Evolutionary conservation across 2,888 invertebrate species (phyloP), one percentile per base, ranked within the genome.

Genomic region (Muschampia plurimacula): DNA sequence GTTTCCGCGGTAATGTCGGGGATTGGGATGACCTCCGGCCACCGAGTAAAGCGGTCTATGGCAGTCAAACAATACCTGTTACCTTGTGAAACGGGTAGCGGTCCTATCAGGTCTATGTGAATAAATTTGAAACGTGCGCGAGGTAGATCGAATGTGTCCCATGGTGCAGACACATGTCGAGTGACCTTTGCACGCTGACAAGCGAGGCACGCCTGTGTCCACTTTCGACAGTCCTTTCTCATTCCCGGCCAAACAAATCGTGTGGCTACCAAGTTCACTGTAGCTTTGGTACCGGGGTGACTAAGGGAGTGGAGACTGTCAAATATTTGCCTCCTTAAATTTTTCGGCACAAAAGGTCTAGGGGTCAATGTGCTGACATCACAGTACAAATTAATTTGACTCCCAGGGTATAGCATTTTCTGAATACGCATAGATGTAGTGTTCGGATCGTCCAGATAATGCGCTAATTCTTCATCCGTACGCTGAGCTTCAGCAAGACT

Each of bases 201-300:
- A 6, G n/a, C 2, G 4, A 59, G 13, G 13, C 59, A 59, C 7
- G 59, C 32, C 5, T 13, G 59, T 13, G 59, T 7, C 59, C 59
- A 59, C 13, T 59, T 13, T 10, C 32, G 10, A 32, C 28, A 32
- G 32, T 59, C 59, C 9, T 32, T 59, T 32, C 59, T 59, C 32
- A 59, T 59, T 10, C 59, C 59, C 2, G 59, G 59, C 59, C 59
- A 59, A n/a, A 59, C 59, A 32, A 59, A 59, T 13, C 59, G 10
- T 9, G 4, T 13, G 4, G 59, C 32, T 59, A 59, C 13, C 32
- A 59, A 13, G 5, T 59, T n/a, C 4, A 7, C 59, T 5, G n/a
- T 32, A 32, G 59, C 59, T 13, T 28, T 59, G 3, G 59, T 3
- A 12, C 59, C 59, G 5, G 59, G 59, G 7, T 59, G 59, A 7